Conservation (phyloP, 2,113 vertebrate species). For the Microcebus murinus region DNA sequence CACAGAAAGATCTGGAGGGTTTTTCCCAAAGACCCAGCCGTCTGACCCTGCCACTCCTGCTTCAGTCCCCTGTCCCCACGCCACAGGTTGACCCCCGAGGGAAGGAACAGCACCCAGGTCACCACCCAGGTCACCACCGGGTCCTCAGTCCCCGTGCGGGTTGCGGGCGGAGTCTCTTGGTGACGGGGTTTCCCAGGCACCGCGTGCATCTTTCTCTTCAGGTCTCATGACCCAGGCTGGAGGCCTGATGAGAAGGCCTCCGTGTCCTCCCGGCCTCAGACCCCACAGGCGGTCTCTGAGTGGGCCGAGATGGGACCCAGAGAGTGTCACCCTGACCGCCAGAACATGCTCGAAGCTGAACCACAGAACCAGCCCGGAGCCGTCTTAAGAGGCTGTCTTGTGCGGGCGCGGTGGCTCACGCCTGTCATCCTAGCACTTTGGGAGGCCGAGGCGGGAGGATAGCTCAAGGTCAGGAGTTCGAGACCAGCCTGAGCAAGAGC, state of each 20-base stretch:
- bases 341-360: background rate
- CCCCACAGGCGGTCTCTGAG: background rate
- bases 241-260: background rate
- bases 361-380: background rate
- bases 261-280: accelerated
- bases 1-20: background rate
- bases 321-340: background rate
- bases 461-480: no score
- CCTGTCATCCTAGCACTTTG: no score
- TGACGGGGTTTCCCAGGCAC: background rate
- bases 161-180: background rate
- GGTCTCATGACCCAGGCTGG: background rate
- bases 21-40: background rate
- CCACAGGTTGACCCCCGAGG: background rate
- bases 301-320: background rate
- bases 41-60: background rate
- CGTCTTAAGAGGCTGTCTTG: background rate
- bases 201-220: background rate
- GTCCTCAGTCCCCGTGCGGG: background rate
- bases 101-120: no score
- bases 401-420: no score
- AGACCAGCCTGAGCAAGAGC: no score
- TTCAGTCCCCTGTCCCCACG: background rate
- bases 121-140: no score
- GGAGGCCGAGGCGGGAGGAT: no score